These are phyloP conservation scores for Sardinella longiceps DNA, from an alignment of 2,797 vertebrate species.

Conservation along the genomic window DNA sequence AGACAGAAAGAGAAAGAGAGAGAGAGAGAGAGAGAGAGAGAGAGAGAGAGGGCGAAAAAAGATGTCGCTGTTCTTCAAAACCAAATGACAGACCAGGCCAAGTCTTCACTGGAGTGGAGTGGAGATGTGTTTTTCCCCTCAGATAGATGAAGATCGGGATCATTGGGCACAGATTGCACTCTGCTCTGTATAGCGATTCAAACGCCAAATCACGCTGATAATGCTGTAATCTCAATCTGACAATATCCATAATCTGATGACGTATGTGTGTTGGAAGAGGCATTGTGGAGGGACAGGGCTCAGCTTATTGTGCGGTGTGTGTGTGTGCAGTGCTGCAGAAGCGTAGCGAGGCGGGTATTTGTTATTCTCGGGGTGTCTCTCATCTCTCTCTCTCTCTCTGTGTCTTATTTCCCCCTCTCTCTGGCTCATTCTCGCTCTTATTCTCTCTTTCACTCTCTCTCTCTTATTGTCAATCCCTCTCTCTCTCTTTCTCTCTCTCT, in stretches of 20 bases:
- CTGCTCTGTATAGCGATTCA: background rate
- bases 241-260: slow-evolving; percentile 76
- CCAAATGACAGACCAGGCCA: background rate
- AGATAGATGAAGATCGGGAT: background rate
- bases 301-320: slow-evolving; percentile 29
- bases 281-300: slow-evolving; percentile 33
- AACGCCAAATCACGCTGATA: background rate
- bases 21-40: too few species aligned
- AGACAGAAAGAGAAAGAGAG: too few species aligned
- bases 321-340: slow-evolving; percentile 44
- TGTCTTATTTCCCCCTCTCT: slow-evolving; percentile 33
- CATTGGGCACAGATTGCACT: background rate
- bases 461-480: background rate
- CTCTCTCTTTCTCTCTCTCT: slow-evolving; percentile 34
- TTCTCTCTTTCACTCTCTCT: background rate
- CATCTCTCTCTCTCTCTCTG: slow-evolving; percentile 17
- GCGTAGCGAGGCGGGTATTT: slow-evolving; percentile 52
- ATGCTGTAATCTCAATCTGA: slow-evolving; percentile 60
- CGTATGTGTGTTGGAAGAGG: slow-evolving; percentile 74
- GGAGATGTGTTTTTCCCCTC: background rate
- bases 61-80: background rate
- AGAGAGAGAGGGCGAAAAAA: too few species aligned
- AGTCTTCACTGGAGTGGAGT: background rate
- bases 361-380: slow-evolving; percentile 58
- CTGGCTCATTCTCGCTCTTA: slow-evolving; percentile 25